Evolutionary conservation across 64 coral and sea anemone species (phyloP).

Genomic region (Hydrozoanthus tunicans): DNA sequence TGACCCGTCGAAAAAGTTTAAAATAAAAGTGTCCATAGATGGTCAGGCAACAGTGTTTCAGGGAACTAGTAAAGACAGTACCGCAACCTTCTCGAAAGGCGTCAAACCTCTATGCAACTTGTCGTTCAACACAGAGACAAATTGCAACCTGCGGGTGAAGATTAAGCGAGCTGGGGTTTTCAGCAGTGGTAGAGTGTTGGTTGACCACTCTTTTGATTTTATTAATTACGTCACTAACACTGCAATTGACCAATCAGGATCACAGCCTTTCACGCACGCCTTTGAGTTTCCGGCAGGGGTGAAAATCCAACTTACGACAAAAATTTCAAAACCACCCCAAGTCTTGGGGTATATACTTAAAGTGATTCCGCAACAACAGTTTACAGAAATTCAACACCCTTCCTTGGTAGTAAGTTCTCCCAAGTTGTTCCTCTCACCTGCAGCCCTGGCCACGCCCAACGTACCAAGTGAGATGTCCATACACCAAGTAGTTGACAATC

Average conservation of each 20-base stretch:
- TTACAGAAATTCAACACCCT: background rate
- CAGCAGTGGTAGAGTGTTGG: constrained; percentile 16
- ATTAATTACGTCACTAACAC: constrained; percentile 19
- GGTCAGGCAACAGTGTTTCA: background rate
- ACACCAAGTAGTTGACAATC: constrained; percentile 38
- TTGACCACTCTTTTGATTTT: constrained; percentile 6
- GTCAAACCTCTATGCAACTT: background rate
- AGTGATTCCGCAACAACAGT: background rate
- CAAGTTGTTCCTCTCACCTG: constrained; percentile 53
- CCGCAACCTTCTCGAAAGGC: background rate
- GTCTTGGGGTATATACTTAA: constrained; percentile 9
- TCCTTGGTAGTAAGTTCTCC: constrained; percentile 41
- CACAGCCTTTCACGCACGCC: background rate
- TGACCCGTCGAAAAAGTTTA: constrained; percentile 31
- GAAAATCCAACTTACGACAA: constrained; percentile 29
- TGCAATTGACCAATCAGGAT: background rate
- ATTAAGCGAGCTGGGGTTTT: constrained; percentile 21
- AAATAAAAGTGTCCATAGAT: constrained; percentile 3
- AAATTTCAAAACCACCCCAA: background rate
- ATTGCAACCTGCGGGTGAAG: background rate
- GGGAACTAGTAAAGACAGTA: background rate
- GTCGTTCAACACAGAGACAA: background rate
- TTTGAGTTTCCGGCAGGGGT: background rate
- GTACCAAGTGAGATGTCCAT: constrained; percentile 53
- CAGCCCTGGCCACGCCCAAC: constrained; percentile 9